Evolutionary conservation across 2,797 vertebrate genomes (phyloP).

Genomic region (Chloroceryle amazona): DNA sequence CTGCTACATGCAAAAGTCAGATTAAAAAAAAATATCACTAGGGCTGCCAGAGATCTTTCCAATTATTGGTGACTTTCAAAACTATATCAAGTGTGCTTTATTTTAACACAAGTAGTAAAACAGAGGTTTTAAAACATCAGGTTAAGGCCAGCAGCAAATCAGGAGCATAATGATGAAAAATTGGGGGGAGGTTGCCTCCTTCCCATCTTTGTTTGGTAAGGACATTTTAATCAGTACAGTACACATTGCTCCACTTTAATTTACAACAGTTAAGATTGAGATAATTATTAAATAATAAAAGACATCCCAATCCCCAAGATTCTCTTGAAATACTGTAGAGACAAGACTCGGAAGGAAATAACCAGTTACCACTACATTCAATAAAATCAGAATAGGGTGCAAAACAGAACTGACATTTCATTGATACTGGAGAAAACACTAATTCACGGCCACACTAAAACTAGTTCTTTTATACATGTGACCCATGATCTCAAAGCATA

Average conservation of each 20-base stretch:
- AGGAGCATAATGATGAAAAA: not conserved
- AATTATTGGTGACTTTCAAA: not conserved
- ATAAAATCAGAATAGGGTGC: not conserved
- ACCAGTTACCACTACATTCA: not conserved
- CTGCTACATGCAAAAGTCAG: not conserved
- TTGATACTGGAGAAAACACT: not conserved
- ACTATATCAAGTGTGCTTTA: not conserved
- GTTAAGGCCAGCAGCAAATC: not conserved
- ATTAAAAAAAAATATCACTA: not conserved
- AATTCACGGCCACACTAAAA: not conserved
- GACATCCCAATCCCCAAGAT: not conserved
- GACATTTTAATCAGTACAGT: not conserved
- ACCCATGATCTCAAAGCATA: not conserved
- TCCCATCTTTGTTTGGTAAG: not conserved
- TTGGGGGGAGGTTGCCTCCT: not conserved
- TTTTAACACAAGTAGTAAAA: not conserved
- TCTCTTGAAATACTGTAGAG: not conserved
- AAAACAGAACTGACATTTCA: not conserved
- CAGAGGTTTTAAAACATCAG: not conserved
- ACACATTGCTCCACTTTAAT: not conserved
- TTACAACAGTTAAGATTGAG: not conserved
- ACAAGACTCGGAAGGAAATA: not conserved
- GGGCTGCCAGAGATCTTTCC: not conserved
- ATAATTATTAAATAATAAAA: not conserved
- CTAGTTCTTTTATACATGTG: not conserved